Conservation (phyloP, 2,888 invertebrate species). For the Lysandra bellargus region DNA sequence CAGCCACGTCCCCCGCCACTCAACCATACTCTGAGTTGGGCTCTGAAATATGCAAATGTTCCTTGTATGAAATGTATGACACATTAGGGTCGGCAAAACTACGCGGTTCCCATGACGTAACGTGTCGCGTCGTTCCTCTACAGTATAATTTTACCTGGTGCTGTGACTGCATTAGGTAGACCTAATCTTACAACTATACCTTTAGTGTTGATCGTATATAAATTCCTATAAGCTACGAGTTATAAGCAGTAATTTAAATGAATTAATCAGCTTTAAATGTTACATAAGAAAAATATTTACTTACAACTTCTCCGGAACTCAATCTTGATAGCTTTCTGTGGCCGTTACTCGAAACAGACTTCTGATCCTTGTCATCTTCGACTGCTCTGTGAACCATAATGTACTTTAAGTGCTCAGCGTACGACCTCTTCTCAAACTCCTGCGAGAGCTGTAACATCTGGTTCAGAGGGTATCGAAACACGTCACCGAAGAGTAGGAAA, state of each 20-base stretch:
- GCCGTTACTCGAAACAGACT: conserved; percentile 58
- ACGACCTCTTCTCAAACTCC: conserved; percentile 77
- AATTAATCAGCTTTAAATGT: background rate
- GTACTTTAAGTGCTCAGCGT: conserved; percentile 82
- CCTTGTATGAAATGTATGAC: background rate
- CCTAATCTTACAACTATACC: background rate
- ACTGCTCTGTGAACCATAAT: conserved; percentile 66
- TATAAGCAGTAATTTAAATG: background rate
- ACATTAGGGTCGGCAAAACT: background rate
- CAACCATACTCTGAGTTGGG: conserved; percentile 53
- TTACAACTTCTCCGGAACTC: conserved; percentile 68
- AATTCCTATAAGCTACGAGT: background rate
- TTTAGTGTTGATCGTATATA: background rate
- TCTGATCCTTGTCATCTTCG: conserved; percentile 71
- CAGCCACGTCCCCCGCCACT: conserved; percentile 67
- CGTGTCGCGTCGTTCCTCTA: background rate
- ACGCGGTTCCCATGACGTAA: too few species aligned
- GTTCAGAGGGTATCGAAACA: conserved; percentile 84
- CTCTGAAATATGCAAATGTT: conserved; percentile 43
- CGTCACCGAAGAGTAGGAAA: conserved; percentile 84
- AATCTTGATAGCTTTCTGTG: conserved; percentile 62
- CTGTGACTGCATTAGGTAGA: background rate
- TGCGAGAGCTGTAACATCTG: conserved; percentile 81
- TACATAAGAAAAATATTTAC: conserved; percentile 42
- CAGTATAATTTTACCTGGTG: background rate